Evolutionary conservation across 2,888 invertebrate genomes (phyloP), one percentile per base, ranked within the genome.

Genomic region (Thymelicus sylvestris): DNA sequence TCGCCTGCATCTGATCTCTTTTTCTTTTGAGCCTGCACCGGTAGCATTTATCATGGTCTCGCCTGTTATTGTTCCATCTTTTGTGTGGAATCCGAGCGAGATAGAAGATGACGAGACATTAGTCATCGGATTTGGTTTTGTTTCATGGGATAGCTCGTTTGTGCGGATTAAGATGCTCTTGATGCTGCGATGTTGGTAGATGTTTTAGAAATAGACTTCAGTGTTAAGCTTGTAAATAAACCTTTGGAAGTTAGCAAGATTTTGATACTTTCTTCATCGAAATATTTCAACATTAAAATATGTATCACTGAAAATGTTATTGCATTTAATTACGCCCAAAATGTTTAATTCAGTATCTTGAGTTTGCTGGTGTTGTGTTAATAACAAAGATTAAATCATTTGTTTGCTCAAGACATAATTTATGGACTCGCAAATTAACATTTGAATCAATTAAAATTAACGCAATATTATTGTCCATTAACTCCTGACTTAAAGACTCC

Each of bases 41-140:
- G 86, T 84, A 87, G 87, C 91, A 91, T 92, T 81, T 84, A 88
- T 92, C 91, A 91, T 84, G 80, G 78, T 78, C 77, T 76, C 80
- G 73, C 73, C 64, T 84, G 85, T 87, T 88, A 87, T 89, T 89
- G 86, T 89, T 86, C 80, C 78, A 83, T 78, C 80, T 79, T 82
- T 82, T 82, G 84, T 85, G 61, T 85, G 61, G 15, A 61, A 85
- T 80, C 79, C 76, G 82, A 80, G 82, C 73, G 75, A 74, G 75
- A 74, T 59, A 67, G 71, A 66, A 74, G 71, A 78, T 78, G 77
- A 77, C 73, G 77, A 68, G 64, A 80, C 84, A 87, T 90, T 88
- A 88, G 85, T 90, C 88, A 88, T 85, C 81, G 83, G 81, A 84
- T 83, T 86, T 84, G 79, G 82, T 89, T 89, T 88, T 88, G 84